A percentile compares a stretch with the other conserved stretches of the same genome.
phyloP scores from a whole-genome alignment of 37 sponge, comb jelly and placozoan species.

The Sycon ciliatum region DNA sequence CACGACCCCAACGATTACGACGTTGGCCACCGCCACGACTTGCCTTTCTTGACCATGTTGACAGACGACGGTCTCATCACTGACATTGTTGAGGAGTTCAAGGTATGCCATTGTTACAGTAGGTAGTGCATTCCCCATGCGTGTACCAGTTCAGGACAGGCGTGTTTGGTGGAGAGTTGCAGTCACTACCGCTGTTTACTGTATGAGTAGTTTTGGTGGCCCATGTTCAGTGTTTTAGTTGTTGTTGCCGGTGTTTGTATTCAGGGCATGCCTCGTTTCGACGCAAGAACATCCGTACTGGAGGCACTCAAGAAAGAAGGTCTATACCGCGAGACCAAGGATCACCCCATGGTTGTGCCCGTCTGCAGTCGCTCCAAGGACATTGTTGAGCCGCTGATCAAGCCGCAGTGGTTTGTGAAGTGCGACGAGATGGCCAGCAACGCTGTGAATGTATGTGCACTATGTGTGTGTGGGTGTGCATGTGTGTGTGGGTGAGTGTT shows the following conservation, averaged over 20 bases:
- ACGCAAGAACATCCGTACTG: slow-evolving; percentile 73
- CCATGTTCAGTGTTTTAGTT: too few species aligned
- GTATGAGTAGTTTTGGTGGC: too few species aligned
- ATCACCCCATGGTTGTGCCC: slow-evolving; percentile 87
- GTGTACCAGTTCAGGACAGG: too few species aligned
- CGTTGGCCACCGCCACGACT: slow-evolving; percentile 72
- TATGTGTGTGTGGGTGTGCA: neutral
- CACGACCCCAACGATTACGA: slow-evolving; percentile 98
- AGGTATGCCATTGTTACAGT: slow-evolving; percentile 15
- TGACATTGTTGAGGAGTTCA: slow-evolving; percentile 57
- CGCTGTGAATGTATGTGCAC: slow-evolving; percentile 46
- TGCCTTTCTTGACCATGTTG: slow-evolving; percentile 84
- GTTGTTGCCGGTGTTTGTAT: slow-evolving; percentile 13
- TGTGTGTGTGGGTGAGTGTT: neutral
- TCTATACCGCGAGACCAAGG: slow-evolving; percentile 68
- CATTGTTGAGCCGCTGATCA: slow-evolving; percentile 92
- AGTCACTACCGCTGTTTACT: too few species aligned
- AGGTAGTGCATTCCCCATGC: slow-evolving; percentile 41
- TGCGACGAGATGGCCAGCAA: slow-evolving; percentile 75
- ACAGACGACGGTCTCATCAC: slow-evolving; percentile 82
- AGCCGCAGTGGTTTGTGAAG: slow-evolving; percentile 94
- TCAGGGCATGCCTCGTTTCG: slow-evolving; percentile 87
- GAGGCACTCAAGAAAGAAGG: slow-evolving; percentile 87
- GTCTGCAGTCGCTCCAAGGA: slow-evolving; percentile 91
- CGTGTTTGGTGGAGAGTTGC: too few species aligned